These are phyloP conservation scores for Acrobasis suavella DNA, from an alignment of 2,888 invertebrate genomes.

Conservation along the genomic window DNA sequence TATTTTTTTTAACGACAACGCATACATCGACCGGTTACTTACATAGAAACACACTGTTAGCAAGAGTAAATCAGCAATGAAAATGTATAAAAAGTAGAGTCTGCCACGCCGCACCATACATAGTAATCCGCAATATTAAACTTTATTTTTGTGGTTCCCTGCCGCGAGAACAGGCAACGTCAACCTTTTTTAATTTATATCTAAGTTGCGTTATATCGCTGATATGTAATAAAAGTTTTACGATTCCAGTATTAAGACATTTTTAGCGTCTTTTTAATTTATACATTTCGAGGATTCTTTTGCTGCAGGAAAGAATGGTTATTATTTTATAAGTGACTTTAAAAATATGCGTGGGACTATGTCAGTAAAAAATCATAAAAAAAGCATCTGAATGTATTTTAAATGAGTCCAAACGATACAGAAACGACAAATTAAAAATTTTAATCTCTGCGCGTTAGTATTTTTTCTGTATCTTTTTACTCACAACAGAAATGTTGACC, in stretches of 20 bases:
- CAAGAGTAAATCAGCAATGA: conserved; percentile 50
- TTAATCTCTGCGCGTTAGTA: no score
- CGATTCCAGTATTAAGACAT: neutral
- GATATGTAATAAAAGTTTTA: neutral
- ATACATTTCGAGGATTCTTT: no score
- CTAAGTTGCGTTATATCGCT: conserved; percentile 5
- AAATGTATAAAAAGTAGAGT: conserved; percentile 44
- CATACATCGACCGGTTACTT: conserved; percentile 47
- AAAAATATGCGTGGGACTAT: no score
- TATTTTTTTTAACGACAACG: conserved; percentile 34
- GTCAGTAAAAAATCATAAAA: no score
- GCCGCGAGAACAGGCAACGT: conserved; percentile 53
- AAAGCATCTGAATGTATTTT: no score
- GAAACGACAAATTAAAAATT: no score
- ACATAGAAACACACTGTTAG: conserved; percentile 18
- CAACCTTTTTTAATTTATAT: conserved; percentile 41
- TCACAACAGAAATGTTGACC: conserved; percentile 39
- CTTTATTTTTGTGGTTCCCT: conserved; percentile 62
- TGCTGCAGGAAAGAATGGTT: no score
- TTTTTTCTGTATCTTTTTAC: neutral
- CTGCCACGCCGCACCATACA: conserved; percentile 52
- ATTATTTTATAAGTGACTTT: no score
- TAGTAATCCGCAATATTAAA: conserved; percentile 61
- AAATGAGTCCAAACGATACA: no score
- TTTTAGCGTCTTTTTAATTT: neutral